phyloP scores from a whole-genome alignment of 2,797 vertebrate species.

The Karalla daura region DNA sequence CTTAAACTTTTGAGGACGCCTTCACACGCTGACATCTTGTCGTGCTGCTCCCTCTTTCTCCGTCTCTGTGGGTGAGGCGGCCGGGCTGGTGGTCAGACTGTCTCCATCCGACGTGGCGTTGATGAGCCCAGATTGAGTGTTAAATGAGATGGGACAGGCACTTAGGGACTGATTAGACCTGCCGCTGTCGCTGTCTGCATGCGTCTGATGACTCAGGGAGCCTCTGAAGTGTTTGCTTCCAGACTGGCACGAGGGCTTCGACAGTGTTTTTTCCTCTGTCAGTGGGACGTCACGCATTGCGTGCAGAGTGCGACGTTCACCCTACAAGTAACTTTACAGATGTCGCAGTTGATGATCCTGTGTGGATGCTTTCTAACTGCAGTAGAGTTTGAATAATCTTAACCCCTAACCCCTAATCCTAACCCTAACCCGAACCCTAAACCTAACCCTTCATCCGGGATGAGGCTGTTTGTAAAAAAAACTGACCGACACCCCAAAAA shows the following conservation, averaged over 20 bases:
- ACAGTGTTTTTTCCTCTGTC: background rate
- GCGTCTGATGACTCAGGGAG: constrained; percentile 33
- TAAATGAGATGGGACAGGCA: constrained; percentile 56
- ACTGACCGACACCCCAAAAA: no score
- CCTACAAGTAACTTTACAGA: background rate
- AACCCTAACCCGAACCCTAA: no score
- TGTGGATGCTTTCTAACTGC: background rate
- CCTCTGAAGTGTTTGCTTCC: constrained; percentile 34
- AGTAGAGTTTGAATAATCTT: background rate
- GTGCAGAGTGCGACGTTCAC: background rate
- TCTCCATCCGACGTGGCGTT: constrained; percentile 36
- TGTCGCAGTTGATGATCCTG: background rate
- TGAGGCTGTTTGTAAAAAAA: no score
- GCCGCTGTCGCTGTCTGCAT: constrained; percentile 34
- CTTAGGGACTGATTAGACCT: constrained; percentile 60
- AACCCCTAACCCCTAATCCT: no score
- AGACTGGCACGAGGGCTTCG: background rate
- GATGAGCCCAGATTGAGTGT: constrained; percentile 26
- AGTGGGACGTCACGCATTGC: background rate
- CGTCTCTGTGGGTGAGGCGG: background rate
- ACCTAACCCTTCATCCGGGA: no score
- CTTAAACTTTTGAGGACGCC: background rate
- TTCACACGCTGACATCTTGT: background rate
- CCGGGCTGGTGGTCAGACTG: constrained; percentile 28
- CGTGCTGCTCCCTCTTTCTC: constrained; percentile 7